Base-by-base conservation (phyloP, 2,797 vertebrate species). In the Buphagus erythrorhynchus region DNA sequence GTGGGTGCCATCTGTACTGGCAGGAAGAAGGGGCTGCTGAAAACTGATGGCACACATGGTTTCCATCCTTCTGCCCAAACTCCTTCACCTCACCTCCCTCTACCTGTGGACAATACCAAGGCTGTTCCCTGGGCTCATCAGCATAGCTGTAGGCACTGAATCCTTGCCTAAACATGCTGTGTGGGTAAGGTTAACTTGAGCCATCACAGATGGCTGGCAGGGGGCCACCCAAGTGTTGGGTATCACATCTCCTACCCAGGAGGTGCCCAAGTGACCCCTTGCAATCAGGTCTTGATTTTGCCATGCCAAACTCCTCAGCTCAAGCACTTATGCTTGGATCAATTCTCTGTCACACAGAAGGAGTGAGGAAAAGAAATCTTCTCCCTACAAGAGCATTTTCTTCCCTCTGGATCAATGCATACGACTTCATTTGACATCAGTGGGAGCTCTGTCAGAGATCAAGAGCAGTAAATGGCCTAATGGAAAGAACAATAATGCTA, bases 381-480 rank as follows among this genome's bases (percentile, higher is more conserved):
- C 57, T 49, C 86, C 46, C 31, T 52, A 15, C 54, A 75, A 78
- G 63, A 86, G 90, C 35, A 13, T 86, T 93, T 93, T 86, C 55
- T 88, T 86, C 58, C 58, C 46, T 36, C 51, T 73, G 55, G 88
- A 95, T 96, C 92, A 90, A 90, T 82, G 82, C 2, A 0, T 51
- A 45, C 4, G 0, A 42, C 55, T 93, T 86, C 73, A 84, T 92
- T 62, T 46, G 66, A 96, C 79, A 95, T 95, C 88, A 73, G 66
- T 40, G 31, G 55, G 69, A 94, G 86, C 45, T 90, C 76, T 84
- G 79, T 92, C 73, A 49, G 62, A 76, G 69, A 95, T 84, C 79
- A 92, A 90, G 94, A 90, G 76, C 88, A 76, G 83, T 76, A 95
- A 95, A 84, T 52, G 75, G 92, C 69, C 62, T 94, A 90, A 92